Evolutionary conservation across 2,888 invertebrate species (phyloP).

Genomic region (Strigamia crassipes): DNA sequence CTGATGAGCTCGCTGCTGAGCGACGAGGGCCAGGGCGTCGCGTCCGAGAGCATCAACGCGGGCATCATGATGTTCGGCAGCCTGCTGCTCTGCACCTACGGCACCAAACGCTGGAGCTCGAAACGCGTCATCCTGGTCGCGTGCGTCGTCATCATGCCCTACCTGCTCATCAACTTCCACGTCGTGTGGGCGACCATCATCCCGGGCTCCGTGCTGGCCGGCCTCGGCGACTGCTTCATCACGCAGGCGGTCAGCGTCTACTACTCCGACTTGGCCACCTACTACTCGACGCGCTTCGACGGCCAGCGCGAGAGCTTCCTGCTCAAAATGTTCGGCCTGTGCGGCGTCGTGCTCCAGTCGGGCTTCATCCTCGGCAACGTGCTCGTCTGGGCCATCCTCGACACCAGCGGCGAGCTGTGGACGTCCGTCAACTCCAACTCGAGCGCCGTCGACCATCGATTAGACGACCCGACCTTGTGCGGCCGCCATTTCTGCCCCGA

Average conservation of each 20-base stretch:
- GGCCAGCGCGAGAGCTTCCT: slow-evolving; percentile 35
- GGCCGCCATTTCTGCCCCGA: slow-evolving; percentile 19
- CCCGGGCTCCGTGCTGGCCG: not conserved
- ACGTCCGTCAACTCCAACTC: not conserved
- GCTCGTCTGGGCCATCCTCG: slow-evolving; percentile 43
- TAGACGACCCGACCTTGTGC: not conserved
- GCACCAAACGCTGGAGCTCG: slow-evolving; percentile 16
- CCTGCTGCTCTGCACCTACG: slow-evolving; percentile 41
- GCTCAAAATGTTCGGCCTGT: slow-evolving; percentile 33
- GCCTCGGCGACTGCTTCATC: slow-evolving; percentile 42
- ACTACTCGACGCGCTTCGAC: slow-evolving; percentile 1
- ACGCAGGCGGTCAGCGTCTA: slow-evolving; percentile 43
- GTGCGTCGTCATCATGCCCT: not conserved
- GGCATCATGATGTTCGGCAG: slow-evolving; percentile 19
- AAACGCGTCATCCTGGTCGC: not conserved
- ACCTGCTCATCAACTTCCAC: slow-evolving; percentile 41
- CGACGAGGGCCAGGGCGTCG: slow-evolving; percentile 44
- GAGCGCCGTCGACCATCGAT: too few species aligned
- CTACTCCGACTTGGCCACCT: slow-evolving; percentile 22
- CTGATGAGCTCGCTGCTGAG: slow-evolving; percentile 44
- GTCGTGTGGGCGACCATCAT: slow-evolving; percentile 45
- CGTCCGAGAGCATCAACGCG: slow-evolving; percentile 45
- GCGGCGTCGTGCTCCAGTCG: slow-evolving; percentile 13
- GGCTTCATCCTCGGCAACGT: slow-evolving; percentile 43
- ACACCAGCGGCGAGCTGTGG: slow-evolving; percentile 22